These are phyloP conservation scores for Crotalus horridus DNA, from an alignment of 2,113 vertebrate genomes.

Conservation along the genomic window DNA sequence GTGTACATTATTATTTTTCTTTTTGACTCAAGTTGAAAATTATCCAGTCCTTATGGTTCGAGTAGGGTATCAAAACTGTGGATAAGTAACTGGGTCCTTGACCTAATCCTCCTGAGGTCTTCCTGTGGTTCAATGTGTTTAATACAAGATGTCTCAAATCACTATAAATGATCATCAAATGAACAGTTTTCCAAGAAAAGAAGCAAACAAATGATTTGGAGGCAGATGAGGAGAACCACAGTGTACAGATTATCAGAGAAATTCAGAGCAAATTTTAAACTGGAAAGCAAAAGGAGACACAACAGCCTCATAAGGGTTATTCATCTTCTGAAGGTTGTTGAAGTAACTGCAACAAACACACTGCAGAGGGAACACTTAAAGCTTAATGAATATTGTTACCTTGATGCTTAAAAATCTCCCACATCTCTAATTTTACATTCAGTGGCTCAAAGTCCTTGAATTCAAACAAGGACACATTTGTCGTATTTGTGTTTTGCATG, in stretches of 20 bases:
- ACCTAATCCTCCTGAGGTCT: not conserved
- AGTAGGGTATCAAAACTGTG: not conserved
- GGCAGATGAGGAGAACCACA: not conserved
- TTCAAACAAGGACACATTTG: not conserved
- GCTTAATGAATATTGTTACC: not conserved
- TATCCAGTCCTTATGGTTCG: not conserved
- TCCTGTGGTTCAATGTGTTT: not conserved
- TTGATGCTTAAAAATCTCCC: constrained; percentile 1
- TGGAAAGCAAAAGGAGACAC: not conserved
- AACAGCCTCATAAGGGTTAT: not conserved
- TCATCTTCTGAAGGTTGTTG: not conserved
- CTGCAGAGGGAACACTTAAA: not conserved
- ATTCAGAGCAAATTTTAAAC: not conserved
- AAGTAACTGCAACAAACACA: not conserved
- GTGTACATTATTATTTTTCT: not conserved
- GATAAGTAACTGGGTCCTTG: not conserved
- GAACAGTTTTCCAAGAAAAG: not conserved
- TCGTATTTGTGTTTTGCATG: not conserved
- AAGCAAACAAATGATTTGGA: not conserved
- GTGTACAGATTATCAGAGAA: not conserved
- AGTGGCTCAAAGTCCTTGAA: constrained; percentile 5
- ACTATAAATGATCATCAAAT: not conserved
- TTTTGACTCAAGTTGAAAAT: not conserved
- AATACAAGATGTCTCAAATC: not conserved
- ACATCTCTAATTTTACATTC: constrained; percentile 11